These are phyloP conservation scores for Galleria mellonella DNA, from an alignment of 1,140 invertebrate species.

Conservation along the genomic window DNA sequence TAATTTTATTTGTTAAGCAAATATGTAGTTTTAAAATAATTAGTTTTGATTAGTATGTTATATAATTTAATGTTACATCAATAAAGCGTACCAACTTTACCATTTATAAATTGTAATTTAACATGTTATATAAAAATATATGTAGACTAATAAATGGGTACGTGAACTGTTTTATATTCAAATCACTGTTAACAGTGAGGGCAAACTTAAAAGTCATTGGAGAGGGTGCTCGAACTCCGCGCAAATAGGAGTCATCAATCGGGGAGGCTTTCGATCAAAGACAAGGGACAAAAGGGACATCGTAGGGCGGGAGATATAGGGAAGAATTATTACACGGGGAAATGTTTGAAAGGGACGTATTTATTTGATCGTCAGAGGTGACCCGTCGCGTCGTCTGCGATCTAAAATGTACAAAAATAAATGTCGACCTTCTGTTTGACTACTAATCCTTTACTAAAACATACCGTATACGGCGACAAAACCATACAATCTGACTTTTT, in stretches of 20 bases:
- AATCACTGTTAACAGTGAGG: slow-evolving; percentile 8
- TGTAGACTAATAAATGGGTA: too few relatives aligned
- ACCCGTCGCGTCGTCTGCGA: not conserved
- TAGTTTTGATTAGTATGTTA: too few relatives aligned
- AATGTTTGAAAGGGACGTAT: slow-evolving; percentile 38
- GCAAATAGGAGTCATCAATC: slow-evolving; percentile 61
- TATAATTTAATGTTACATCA: too few relatives aligned
- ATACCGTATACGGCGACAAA: too few relatives aligned
- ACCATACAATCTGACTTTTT: too few relatives aligned
- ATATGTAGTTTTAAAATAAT: too few relatives aligned
- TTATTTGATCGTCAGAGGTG: slow-evolving; percentile 18
- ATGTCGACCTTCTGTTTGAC: slow-evolving; percentile 1
- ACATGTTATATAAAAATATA: too few relatives aligned
- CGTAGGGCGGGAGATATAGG: slow-evolving; percentile 34
- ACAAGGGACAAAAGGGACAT: slow-evolving; percentile 51
- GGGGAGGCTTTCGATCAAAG: slow-evolving; percentile 51
- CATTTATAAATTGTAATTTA: too few relatives aligned
- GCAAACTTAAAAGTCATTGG: slow-evolving; percentile 33
- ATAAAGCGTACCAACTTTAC: too few relatives aligned
- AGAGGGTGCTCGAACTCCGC: slow-evolving; percentile 16
- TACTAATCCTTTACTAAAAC: too few relatives aligned
- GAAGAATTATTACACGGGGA: slow-evolving; percentile 47
- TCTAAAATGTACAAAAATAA: too few relatives aligned
- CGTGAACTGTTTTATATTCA: slow-evolving; percentile 10
- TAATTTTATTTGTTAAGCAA: too few relatives aligned